These are phyloP conservation scores for Pyralis farinalis DNA, from an alignment of 2,888 invertebrate species.

Conservation along the genomic window DNA sequence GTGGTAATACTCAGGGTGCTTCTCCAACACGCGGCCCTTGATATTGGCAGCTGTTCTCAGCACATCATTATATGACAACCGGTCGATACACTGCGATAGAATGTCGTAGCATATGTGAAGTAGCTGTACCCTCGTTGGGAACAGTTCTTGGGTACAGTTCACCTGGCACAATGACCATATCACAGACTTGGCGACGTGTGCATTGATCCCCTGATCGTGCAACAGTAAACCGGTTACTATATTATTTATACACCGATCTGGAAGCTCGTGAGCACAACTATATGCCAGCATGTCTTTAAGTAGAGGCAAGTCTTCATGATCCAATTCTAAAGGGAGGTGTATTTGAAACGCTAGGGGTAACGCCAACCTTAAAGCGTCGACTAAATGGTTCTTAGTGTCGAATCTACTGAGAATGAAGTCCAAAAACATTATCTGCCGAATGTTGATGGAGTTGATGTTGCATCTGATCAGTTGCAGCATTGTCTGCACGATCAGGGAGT, in stretches of 20 bases:
- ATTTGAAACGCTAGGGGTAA: constrained; percentile 85
- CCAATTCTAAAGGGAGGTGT: constrained; percentile 80
- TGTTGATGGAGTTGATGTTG: constrained; percentile 80
- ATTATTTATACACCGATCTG: constrained; percentile 71
- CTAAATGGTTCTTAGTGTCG: constrained; percentile 74
- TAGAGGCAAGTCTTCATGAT: constrained; percentile 70
- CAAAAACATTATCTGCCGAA: constrained; percentile 83
- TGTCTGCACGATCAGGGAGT: constrained; percentile 81
- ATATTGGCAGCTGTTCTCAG: constrained; percentile 72
- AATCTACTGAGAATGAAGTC: constrained; percentile 80
- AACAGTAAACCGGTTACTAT: constrained; percentile 74
- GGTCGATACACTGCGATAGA: constrained; percentile 60
- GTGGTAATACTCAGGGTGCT: constrained; percentile 80
- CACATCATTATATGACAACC: constrained; percentile 68
- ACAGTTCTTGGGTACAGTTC: constrained; percentile 52
- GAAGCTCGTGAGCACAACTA: constrained; percentile 67
- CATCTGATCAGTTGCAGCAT: constrained; percentile 83
- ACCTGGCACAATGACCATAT: constrained; percentile 79
- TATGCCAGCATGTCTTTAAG: constrained; percentile 79
- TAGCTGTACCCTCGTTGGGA: constrained; percentile 66
- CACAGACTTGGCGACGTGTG: constrained; percentile 73
- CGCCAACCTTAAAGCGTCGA: constrained; percentile 83
- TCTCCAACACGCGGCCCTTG: constrained; percentile 59
- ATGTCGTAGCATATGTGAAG: constrained; percentile 75
- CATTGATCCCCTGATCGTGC: constrained; percentile 59